Evolutionary conservation across 1,140 invertebrate genomes (phyloP).

Genomic region (Monomorium pharaonis): DNA sequence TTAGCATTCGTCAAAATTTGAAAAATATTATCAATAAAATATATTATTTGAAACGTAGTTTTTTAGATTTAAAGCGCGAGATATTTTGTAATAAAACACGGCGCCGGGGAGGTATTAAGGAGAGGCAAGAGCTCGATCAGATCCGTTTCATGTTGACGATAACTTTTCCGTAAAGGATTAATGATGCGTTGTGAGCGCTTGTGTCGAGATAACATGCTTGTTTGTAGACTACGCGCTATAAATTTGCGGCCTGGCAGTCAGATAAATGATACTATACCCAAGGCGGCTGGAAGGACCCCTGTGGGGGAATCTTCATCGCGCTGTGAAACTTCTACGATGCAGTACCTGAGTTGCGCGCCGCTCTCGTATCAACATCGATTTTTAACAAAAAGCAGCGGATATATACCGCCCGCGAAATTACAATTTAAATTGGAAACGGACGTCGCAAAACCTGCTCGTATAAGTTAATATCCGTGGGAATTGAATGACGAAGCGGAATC

Average conservation of each 20-base stretch:
- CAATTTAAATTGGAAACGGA: constrained; percentile 59
- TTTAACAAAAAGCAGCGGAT: constrained; percentile 52
- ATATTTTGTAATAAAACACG: constrained; percentile 22
- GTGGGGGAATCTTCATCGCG: constrained; percentile 61
- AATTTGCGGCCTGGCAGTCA: constrained; percentile 58
- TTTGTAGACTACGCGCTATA: constrained; percentile 54
- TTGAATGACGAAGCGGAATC: constrained; percentile 15
- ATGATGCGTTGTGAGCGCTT: constrained; percentile 57
- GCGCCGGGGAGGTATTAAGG: not conserved
- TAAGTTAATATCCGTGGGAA: constrained; percentile 54
- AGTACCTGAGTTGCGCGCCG: constrained; percentile 19
- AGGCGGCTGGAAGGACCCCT: constrained; percentile 67
- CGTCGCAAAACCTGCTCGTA: constrained; percentile 51
- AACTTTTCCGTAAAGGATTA: constrained; percentile 60
- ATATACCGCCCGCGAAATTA: constrained; percentile 48
- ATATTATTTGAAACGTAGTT: not conserved
- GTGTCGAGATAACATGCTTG: constrained; percentile 59
- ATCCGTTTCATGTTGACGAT: constrained; percentile 51
- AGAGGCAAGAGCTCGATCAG: constrained; percentile 30
- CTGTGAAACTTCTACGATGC: constrained; percentile 60
- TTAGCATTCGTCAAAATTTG: not conserved
- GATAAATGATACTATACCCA: constrained; percentile 67
- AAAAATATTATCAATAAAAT: not conserved
- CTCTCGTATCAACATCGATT: constrained; percentile 59
- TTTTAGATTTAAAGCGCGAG: not conserved